Percentiles rank a stretch among this genome's conserved stretches.
phyloP scores from a whole-genome alignment of 2,113 vertebrate species.

The Microtus richardsoni region DNA sequence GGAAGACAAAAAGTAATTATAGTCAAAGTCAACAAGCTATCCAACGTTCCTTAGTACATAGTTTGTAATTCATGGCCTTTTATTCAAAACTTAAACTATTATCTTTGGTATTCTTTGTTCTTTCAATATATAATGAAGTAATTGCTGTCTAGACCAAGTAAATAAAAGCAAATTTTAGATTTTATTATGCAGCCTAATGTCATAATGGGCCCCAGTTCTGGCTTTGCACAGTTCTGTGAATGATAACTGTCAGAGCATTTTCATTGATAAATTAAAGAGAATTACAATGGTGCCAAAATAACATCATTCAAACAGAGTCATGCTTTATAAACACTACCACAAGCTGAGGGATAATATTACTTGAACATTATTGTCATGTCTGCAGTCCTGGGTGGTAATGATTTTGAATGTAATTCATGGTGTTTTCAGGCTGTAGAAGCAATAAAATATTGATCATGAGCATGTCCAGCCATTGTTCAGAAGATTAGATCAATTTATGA shows the following conservation, averaged over 20 bases:
- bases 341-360: conserved; percentile 77
- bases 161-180: conserved; percentile 59
- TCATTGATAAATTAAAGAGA: conserved; percentile 78
- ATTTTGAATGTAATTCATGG: conserved; percentile 79
- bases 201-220: conserved; percentile 63
- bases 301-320: conserved; percentile 80
- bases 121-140: conserved; percentile 16
- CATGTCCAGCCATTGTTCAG: conserved; percentile 78
- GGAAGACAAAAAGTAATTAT: not conserved
- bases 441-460: conserved; percentile 84
- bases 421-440: conserved; percentile 71
- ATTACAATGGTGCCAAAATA: conserved; percentile 81
- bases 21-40: not conserved
- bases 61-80: not conserved
- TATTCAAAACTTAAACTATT: not conserved
- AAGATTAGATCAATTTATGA: conserved; percentile 82
- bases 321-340: conserved; percentile 81
- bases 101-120: not conserved
- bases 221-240: conserved; percentile 68
- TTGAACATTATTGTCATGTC: conserved; percentile 76
- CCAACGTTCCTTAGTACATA: not conserved
- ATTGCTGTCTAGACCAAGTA: conserved; percentile 32
- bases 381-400: conserved; percentile 61
- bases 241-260: conserved; percentile 70
- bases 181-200: conserved; percentile 66